phyloP scores from a whole-genome alignment of 2,113 vertebrate genomes.

The Melanerpes formicivorus region DNA sequence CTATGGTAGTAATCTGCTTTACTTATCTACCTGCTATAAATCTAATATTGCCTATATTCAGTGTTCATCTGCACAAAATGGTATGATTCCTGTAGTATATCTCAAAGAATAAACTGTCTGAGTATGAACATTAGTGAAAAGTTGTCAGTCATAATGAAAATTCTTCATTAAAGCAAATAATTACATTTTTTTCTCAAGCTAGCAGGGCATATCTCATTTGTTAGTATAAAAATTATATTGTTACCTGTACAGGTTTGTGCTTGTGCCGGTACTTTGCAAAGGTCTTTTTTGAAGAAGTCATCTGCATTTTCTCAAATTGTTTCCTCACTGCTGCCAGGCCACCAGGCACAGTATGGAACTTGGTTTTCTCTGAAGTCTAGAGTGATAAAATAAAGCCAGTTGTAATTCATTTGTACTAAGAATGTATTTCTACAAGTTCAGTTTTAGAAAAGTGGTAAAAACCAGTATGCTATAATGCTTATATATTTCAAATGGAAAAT shows the following conservation, averaged over 20 bases:
- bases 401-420: not conserved
- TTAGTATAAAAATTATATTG: not conserved
- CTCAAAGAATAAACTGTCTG: not conserved
- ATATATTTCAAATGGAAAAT: not conserved
- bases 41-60: not conserved
- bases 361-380: constrained; percentile 88
- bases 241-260: constrained; percentile 88
- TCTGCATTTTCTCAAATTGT: constrained; percentile 88
- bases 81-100: not conserved
- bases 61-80: not conserved
- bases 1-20: not conserved
- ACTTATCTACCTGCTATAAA: not conserved
- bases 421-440: not conserved
- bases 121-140: not conserved
- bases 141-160: not conserved
- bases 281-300: constrained; percentile 75
- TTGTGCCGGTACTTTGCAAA: constrained; percentile 84
- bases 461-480: not conserved
- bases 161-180: not conserved
- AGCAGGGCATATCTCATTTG: not conserved
- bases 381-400: constrained; percentile 25
- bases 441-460: not conserved
- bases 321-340: constrained; percentile 90
- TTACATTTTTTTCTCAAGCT: not conserved
- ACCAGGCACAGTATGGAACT: constrained; percentile 86